Evolutionary conservation across 2,888 invertebrate genomes (phyloP).

Genomic region (Cephus nigrinus): DNA sequence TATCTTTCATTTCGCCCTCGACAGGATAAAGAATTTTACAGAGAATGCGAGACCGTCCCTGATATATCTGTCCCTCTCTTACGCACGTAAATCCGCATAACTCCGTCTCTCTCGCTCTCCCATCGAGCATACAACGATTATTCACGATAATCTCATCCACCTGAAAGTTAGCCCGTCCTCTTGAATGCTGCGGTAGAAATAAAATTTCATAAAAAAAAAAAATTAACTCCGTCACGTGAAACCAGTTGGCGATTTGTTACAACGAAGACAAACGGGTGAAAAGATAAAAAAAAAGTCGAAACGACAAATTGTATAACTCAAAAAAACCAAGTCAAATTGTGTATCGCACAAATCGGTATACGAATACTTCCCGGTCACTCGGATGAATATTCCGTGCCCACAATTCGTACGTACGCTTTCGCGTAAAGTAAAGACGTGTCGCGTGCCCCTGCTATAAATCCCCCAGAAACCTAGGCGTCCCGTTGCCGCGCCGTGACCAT

Average conservation of each 20-base stretch:
- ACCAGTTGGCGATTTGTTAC: background rate
- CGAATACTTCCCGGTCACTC: background rate
- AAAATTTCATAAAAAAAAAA: background rate
- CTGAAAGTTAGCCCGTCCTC: background rate
- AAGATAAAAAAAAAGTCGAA: background rate
- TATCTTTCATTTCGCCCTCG: background rate
- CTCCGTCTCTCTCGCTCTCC: background rate
- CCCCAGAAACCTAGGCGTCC: background rate
- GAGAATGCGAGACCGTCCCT: background rate
- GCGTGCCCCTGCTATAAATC: background rate
- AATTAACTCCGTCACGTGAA: background rate
- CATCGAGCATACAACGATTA: background rate
- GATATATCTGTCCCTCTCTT: too few relatives aligned
- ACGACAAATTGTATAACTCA: background rate
- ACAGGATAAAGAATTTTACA: background rate
- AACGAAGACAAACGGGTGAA: too few relatives aligned
- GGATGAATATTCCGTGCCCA: background rate
- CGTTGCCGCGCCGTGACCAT: background rate
- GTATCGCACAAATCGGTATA: background rate
- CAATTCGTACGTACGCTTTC: background rate
- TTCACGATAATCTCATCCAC: background rate
- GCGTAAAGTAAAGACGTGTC: background rate
- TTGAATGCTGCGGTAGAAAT: background rate
- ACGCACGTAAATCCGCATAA: background rate
- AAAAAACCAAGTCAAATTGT: background rate